phyloP scores from a whole-genome alignment of 2,113 vertebrate genomes.

The Ibidorhyncha struthersii region DNA sequence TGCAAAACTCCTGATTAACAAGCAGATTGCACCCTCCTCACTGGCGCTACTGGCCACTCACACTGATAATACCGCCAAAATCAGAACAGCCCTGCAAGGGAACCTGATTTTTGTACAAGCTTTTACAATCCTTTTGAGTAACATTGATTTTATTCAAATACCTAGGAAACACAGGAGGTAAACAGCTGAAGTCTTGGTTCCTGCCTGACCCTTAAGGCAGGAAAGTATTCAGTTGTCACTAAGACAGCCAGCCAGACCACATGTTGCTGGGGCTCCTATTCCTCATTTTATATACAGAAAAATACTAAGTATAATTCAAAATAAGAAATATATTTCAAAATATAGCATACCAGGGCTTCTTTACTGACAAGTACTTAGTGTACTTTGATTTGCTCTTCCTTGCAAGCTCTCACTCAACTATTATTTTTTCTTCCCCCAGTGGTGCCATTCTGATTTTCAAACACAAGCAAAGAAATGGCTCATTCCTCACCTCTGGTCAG shows the following conservation, averaged over 20 bases:
- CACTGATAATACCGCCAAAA: background rate
- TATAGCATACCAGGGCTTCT: background rate
- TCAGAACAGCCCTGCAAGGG: background rate
- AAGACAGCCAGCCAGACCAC: background rate
- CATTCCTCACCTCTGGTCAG: background rate
- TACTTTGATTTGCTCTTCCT: conserved; percentile 30
- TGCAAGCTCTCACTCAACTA: background rate
- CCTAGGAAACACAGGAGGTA: background rate
- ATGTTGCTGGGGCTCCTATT: background rate
- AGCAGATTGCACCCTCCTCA: background rate
- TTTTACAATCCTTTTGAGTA: background rate
- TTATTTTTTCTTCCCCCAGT: background rate
- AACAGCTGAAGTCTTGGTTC: background rate
- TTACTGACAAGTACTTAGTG: background rate
- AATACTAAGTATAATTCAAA: background rate
- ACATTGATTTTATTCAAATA: background rate
- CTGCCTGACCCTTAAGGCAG: background rate
- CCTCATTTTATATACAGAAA: background rate
- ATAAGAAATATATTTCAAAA: background rate
- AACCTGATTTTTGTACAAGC: background rate
- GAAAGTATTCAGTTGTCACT: background rate
- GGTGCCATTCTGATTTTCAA: conserved; percentile 15
- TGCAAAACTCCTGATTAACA: background rate
- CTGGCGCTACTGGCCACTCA: background rate
- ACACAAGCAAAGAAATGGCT: background rate